A percentile compares a stretch with the other conserved stretches of the same genome.
These are phyloP conservation scores for Ennomos erosarius DNA, from an alignment of 2,888 invertebrate genomes.

Conservation along the genomic window DNA sequence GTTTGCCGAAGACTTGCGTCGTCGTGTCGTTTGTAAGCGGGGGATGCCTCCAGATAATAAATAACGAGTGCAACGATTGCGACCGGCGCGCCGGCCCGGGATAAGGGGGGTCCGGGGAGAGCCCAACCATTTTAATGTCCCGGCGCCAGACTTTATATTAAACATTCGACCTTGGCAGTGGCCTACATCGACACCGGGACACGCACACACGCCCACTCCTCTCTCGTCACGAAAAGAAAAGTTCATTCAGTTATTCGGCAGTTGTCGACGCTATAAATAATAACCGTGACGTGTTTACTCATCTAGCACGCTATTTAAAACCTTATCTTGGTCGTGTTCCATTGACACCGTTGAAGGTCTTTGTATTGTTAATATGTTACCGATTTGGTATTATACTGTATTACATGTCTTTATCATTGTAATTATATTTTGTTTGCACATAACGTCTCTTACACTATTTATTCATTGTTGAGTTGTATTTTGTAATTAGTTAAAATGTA, in stretches of 20 bases:
- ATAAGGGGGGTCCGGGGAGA: slow-evolving; percentile 77
- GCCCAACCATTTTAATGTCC: slow-evolving; percentile 84
- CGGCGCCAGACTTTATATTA: slow-evolving; percentile 85
- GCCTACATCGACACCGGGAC: slow-evolving; percentile 83
- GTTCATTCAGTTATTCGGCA: slow-evolving; percentile 79
- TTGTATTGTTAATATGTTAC: slow-evolving; percentile 16
- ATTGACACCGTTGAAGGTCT: slow-evolving; percentile 46
- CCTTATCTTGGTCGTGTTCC: slow-evolving; percentile 57
- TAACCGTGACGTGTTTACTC: slow-evolving; percentile 71
- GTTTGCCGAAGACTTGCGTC: slow-evolving; percentile 56
- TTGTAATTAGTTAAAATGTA: too few species aligned
- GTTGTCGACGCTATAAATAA: slow-evolving; percentile 77
- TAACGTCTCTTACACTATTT: too few species aligned
- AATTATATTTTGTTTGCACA: not conserved
- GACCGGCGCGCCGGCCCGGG: slow-evolving; percentile 76
- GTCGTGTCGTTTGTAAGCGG: slow-evolving; percentile 56
- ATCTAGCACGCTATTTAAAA: slow-evolving; percentile 63
- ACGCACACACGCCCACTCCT: slow-evolving; percentile 80
- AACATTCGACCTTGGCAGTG: slow-evolving; percentile 85
- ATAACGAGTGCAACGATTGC: slow-evolving; percentile 85
- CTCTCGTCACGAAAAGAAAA: slow-evolving; percentile 80
- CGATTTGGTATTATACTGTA: slow-evolving; percentile 8
- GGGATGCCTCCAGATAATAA: slow-evolving; percentile 81
- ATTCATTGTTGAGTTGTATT: too few species aligned
- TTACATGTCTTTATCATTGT: slow-evolving; percentile 19